Conservation (phyloP, 2,113 vertebrate genomes). For the Microtus richardsoni region DNA sequence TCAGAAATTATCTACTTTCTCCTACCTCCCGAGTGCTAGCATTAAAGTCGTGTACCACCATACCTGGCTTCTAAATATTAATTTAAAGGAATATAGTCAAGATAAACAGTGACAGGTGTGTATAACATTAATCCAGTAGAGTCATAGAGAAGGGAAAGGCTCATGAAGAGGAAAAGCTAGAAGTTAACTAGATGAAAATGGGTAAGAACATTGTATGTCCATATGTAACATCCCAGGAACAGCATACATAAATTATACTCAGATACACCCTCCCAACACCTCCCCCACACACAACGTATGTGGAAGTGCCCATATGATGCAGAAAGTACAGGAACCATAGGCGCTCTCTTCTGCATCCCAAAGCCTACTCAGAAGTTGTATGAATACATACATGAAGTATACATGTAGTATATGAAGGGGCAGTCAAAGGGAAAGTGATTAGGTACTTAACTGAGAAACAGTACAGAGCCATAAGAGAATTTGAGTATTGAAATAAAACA, state of each 20-base stretch:
- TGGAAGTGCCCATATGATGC: neutral
- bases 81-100: neutral
- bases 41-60: neutral
- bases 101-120: neutral
- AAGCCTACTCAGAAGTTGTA: neutral
- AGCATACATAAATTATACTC: neutral
- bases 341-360: neutral
- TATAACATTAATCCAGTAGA: neutral
- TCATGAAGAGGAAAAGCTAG: neutral
- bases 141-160: neutral
- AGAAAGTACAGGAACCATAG: neutral
- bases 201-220: neutral
- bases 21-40: no score
- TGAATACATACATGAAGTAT: neutral
- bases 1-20: neutral
- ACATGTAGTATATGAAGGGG: neutral
- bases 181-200: neutral
- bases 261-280: neutral
- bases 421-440: neutral
- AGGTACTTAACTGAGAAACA: neutral
- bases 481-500: neutral
- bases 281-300: neutral
- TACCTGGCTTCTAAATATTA: neutral
- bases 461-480: neutral
- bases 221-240: neutral